Evolutionary conservation across 2,113 vertebrate genomes (phyloP).

Genomic region (Gymnogyps californianus): DNA sequence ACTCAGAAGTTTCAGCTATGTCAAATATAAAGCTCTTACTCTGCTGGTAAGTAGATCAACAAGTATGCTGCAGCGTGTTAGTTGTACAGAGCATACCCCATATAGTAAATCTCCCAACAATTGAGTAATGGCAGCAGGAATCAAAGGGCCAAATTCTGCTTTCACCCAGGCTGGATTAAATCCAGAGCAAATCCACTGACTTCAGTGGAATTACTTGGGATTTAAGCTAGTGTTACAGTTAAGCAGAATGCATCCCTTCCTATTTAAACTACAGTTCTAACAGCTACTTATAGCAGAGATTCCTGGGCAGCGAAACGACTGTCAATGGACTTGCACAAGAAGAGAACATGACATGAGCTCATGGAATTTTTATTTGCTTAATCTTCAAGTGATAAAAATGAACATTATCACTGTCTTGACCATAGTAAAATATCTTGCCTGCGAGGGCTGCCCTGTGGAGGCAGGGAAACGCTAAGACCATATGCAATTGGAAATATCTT

Average conservation of each 20-base stretch:
- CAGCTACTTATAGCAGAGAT: not conserved
- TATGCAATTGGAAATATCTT: not conserved
- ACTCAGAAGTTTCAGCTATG: constrained; percentile 9
- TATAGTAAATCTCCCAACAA: constrained; percentile 16
- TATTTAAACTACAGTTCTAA: not conserved
- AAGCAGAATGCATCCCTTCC: not conserved
- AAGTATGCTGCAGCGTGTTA: not conserved
- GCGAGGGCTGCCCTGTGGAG: not conserved
- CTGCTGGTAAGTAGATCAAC: constrained; percentile 33
- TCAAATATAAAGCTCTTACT: constrained; percentile 32
- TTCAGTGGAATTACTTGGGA: constrained; percentile 1
- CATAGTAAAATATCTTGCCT: not conserved
- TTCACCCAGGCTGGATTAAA: not conserved
- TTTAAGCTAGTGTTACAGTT: not conserved
- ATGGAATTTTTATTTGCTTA: constrained; percentile 14
- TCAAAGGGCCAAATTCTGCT: not conserved
- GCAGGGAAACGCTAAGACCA: no score
- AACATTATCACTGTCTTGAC: not conserved
- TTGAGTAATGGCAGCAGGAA: not conserved
- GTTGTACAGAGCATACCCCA: not conserved
- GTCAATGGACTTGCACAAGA: not conserved
- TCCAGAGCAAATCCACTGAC: not conserved
- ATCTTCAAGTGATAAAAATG: not conserved
- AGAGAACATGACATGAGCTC: not conserved
- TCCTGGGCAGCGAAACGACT: not conserved